Evolutionary conservation across 2,888 invertebrate species (phyloP), one percentile per base, ranked within the genome.

Genomic region (Apotomis betuletana): DNA sequence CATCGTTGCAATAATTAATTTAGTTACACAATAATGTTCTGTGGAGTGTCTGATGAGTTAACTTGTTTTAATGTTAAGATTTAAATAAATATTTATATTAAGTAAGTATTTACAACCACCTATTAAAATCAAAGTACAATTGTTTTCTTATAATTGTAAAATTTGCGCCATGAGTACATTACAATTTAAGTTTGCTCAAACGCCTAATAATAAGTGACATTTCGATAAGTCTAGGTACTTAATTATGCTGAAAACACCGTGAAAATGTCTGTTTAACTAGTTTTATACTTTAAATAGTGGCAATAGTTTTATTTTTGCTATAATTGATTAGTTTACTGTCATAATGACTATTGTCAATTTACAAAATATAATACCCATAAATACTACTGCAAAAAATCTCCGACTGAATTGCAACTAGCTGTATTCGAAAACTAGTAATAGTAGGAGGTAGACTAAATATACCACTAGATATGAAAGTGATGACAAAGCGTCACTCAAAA

Each of bases 1-100:
- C 79, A 78, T 82, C 84, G 83, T 87, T 88, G 88, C 87, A 90
- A 90, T 88, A 86, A 81, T 77, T 77, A 77, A 73, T 73, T 77
- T 76, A 77, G 59, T 61, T 67, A 68, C 51, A 69, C 36, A 60
- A 5, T 57, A 62, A 55, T 41, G 6, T 69, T 41, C 69, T 51
- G 70, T 55, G 27, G 59, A 72, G 15, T 69, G 72, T 67, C 70
- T 74, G 64, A 59, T 68, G 70, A 73, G 75, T 69, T 73, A 61
- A 73, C 58, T 71, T 69, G 69, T 69, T 73, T 69, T 74, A 73
- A 60, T 68, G 51, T 65, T 68, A 70, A 69, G 67, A 65, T 65
- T 65, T 64, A 70, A 58, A 67, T 64, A 69, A 67, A 63, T 57
- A 62, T 60, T 27, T 65, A 60, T 65, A 27, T 69, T 74, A 70